Evolutionary conservation across 2,113 vertebrate species (phyloP), one percentile per base, ranked within the genome.

Genomic region (Brachionichthys hirsutus): DNA sequence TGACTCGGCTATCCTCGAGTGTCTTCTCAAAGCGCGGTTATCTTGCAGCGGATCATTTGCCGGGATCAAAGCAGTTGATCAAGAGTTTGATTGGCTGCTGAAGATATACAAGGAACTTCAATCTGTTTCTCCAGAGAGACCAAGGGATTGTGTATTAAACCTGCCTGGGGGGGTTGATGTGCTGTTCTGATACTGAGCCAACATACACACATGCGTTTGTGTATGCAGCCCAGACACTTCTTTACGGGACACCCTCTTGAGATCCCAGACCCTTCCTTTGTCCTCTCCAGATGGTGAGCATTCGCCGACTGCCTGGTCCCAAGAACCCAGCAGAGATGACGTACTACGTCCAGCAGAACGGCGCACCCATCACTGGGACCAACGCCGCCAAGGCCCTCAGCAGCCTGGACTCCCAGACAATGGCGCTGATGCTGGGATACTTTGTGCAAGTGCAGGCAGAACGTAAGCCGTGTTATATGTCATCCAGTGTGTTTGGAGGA

Each of bases 381-480:
- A 92, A 82, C 0, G 94, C 97, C 3, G 97, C 96, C 67, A 99
- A 99, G 86, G 95, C 94, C 68, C 84, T 99, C 56, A 98, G 93
- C 81, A 98, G 93, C 0, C 92, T 99, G 75, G 96, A 99, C 83
- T 97, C 97, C 7, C 97, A 99, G 82, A 92, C 95, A 66, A 98
- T 98, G 96, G 97, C 97, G 16, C 85, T 99, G 85, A 97, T 95
- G 0, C 86, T 99, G 46, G 96, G 97, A 45, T 97, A 97, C 36
- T 96, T 98, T 9, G 93, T 99, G 9, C 94, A 96, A 89, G 89
- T 97, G 22, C 97, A 98, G 86, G 97, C 97, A 63, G 95, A 98
- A 87, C 93, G 97, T 99, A 94, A 91, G 96, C 67, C 19, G 36
- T 12, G 3, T 62, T 17, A n/a, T 30, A 19, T n/a, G n/a, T 49